A percentile compares a stretch with the other conserved stretches of the same genome.
phyloP scores from a whole-genome alignment of 2,888 invertebrate genomes.

The Epistrophella euchroma region DNA sequence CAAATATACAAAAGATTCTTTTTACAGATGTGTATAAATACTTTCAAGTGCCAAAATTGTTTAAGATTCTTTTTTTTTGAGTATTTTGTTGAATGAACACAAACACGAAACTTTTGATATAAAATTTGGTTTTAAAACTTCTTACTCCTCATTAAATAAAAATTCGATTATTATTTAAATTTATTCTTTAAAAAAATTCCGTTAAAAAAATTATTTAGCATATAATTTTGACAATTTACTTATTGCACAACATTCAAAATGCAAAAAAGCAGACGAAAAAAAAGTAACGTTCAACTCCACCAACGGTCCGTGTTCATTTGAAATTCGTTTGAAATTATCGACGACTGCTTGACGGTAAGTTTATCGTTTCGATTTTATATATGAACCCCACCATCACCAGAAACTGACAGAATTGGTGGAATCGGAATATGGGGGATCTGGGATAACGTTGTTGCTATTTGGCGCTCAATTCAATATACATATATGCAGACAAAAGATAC shows the following conservation, averaged over 20 bases:
- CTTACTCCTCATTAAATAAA: background rate
- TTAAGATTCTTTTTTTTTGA: conserved; percentile 28
- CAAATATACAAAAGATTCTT: conserved; percentile 45
- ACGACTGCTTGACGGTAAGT: conserved; percentile 76
- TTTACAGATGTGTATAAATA: conserved; percentile 11
- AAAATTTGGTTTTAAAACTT: background rate
- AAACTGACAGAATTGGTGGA: conserved; percentile 55
- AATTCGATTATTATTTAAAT: background rate
- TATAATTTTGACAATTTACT: conserved; percentile 32
- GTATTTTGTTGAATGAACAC: conserved; percentile 32
- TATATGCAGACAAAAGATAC: conserved; percentile 42
- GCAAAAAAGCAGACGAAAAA: conserved; percentile 21
- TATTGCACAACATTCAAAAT: conserved; percentile 60
- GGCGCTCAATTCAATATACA: conserved; percentile 34
- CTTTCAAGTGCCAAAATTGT: conserved; percentile 52
- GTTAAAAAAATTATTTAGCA: background rate
- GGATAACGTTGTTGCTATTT: conserved; percentile 53
- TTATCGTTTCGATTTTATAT: conserved; percentile 76
- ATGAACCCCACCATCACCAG: conserved; percentile 73
- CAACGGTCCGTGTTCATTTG: conserved; percentile 76
- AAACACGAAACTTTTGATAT: conserved; percentile 35
- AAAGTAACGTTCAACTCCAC: conserved; percentile 61
- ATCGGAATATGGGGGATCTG: conserved; percentile 67
- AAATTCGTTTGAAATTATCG: conserved; percentile 77
- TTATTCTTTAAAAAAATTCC: conserved; percentile 14